Evolutionary conservation across 2,888 invertebrate species (phyloP).

Genomic region (Chirona hameri): DNA sequence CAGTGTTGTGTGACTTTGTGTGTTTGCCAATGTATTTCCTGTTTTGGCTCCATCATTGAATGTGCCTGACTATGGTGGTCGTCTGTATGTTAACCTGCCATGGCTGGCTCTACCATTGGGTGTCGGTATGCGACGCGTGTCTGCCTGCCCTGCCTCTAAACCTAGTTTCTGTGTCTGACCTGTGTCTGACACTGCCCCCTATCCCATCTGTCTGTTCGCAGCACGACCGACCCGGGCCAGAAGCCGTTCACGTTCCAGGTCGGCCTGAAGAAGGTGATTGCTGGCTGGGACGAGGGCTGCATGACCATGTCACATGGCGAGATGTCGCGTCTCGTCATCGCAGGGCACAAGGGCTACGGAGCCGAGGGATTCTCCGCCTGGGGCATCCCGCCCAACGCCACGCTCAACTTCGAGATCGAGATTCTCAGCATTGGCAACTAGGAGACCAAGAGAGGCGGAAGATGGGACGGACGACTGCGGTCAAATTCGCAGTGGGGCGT

Average conservation of each 20-base stretch:
- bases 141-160: neutral
- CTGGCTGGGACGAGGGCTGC: slow-evolving; percentile 29
- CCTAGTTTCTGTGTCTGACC: neutral
- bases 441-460: neutral
- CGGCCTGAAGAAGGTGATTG: slow-evolving; percentile 25
- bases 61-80: too few relatives aligned
- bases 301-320: slow-evolving; percentile 23
- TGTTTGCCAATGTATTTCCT: too few relatives aligned
- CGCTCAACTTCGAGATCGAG: slow-evolving; percentile 30
- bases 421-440: neutral
- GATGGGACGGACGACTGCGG: too few relatives aligned
- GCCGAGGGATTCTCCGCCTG: slow-evolving; percentile 10
- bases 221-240: slow-evolving; percentile 24
- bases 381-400: slow-evolving; percentile 25
- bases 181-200: too few relatives aligned
- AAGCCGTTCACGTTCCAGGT: slow-evolving; percentile 29
- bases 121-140: neutral
- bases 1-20: too few relatives aligned
- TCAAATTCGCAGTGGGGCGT: too few relatives aligned
- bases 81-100: neutral
- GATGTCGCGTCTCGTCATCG: neutral
- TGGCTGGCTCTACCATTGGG: neutral
- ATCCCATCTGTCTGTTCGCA: neutral
- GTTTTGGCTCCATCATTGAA: too few relatives aligned
- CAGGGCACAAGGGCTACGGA: slow-evolving; percentile 24